phyloP scores from a whole-genome alignment of 2,797 vertebrate species.

The Coendou prehensilis region DNA sequence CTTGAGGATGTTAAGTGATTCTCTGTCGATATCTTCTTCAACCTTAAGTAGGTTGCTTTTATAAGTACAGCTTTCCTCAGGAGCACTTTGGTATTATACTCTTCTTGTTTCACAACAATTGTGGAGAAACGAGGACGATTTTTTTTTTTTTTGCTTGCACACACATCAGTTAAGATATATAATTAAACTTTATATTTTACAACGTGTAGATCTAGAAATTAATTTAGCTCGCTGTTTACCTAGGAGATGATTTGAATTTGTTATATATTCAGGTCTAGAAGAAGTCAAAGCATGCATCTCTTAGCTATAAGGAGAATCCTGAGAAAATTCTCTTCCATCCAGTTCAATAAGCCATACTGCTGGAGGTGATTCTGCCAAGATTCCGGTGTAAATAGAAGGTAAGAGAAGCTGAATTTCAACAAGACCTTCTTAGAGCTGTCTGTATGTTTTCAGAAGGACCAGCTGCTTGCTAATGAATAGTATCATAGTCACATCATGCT shows the following conservation, averaged over 20 bases:
- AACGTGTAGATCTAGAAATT: not conserved
- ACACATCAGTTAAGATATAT: not conserved
- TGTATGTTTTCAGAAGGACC: not conserved
- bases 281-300: not conserved
- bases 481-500: not conserved
- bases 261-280: not conserved
- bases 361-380: not conserved
- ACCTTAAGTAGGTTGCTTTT: not conserved
- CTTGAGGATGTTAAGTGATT: not conserved
- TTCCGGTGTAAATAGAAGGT: not conserved
- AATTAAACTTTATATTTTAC: not conserved
- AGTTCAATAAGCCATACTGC: not conserved
- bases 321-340: not conserved
- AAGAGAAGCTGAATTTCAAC: not conserved
- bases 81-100: not conserved
- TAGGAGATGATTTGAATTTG: not conserved
- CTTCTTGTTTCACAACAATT: not conserved
- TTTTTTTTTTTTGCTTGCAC: not conserved
- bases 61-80: not conserved
- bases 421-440: not conserved
- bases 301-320: not conserved
- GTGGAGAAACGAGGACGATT: not conserved
- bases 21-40: not conserved
- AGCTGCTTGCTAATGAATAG: not conserved
- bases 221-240: not conserved